These are phyloP conservation scores for Lomographa bimaculata DNA, from an alignment of 2,888 invertebrate genomes.

Conservation along the genomic window DNA sequence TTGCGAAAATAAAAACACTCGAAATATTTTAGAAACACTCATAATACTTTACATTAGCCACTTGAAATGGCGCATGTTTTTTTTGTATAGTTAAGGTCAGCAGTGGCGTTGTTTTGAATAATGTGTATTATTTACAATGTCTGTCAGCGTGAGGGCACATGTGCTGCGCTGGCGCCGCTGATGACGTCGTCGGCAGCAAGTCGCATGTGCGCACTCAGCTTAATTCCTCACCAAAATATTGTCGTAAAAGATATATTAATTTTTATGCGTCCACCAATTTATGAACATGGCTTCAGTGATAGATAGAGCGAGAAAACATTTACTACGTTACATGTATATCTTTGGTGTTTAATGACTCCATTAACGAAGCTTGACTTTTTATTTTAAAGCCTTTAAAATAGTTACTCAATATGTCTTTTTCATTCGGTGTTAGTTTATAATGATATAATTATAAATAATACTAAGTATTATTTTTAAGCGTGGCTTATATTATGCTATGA, in stretches of 20 bases:
- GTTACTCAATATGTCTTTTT: no score
- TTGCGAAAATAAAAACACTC: conserved; percentile 17
- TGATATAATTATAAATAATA: no score
- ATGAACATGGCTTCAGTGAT: conserved; percentile 25
- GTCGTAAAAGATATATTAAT: conserved; percentile 39
- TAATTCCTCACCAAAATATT: conserved; percentile 42
- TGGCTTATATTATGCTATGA: no score
- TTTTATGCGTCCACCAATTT: conserved; percentile 35
- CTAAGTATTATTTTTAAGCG: no score
- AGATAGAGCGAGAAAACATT: conserved; percentile 8
- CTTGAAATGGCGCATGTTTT: conserved; percentile 33
- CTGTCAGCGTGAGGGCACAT: conserved; percentile 57
- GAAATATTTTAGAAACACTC: conserved; percentile 20
- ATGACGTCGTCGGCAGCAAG: conserved; percentile 43
- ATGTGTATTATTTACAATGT: conserved; percentile 50
- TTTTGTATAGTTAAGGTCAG: conserved; percentile 51
- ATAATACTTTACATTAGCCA: conserved; percentile 14
- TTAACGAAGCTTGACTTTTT: background rate
- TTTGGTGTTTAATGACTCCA: background rate
- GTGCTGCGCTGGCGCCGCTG: conserved; percentile 54
- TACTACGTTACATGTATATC: conserved; percentile 2
- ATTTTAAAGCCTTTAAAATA: no score
- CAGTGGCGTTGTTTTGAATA: conserved; percentile 47
- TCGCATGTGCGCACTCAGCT: conserved; percentile 55
- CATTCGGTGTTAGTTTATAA: no score